Evolutionary conservation across 2,888 invertebrate species (phyloP), one percentile per base, ranked within the genome.

Genomic region (Sphaerophoria rueppellii): DNA sequence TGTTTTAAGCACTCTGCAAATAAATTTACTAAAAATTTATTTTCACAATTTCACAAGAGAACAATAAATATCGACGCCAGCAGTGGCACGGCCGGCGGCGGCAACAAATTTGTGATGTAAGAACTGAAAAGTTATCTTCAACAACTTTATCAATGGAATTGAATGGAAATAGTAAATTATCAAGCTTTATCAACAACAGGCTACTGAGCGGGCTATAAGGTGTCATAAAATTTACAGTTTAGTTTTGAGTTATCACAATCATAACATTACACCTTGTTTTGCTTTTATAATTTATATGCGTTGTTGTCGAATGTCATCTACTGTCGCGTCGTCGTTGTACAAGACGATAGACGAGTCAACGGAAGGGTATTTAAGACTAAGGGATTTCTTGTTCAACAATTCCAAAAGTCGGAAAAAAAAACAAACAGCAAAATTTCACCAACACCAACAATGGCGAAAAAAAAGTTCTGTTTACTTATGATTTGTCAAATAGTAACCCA

Each of bases 151-250:
- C 37, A 65, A 65, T 65, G 14, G 9, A 37, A 65, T 37, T 65
- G 65, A 50, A 63, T 63, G 50, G 35, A 63, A 50, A 65, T 65
- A 65, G 34, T 65, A 65, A 65, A 65, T 50, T 50, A 37, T 37
- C 50, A 48, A 40, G 43, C 60, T 48, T 63, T 63, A 63, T 48
- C 63, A 48, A 48, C 63, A 48, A 63, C 52, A 54, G 24, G 43
- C 65, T 65, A 65, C 50, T 65, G 50, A 16, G 11, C 48, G 37
- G 60, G 40, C 60, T 65, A 65, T 65, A 50, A 24, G 35, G 11
- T 65, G 65, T 65, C 65, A 65, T 65, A 65, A 65, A 65, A 12
- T 65, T 50, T 65, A 65, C 65, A 50, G 50, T 46, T 43, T 24
- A 24, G 24, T 12, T 43, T 50, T 12, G 35, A 50, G 65, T 60